Base-by-base conservation (phyloP, 2,113 vertebrate species). In the Equus przewalskii region DNA sequence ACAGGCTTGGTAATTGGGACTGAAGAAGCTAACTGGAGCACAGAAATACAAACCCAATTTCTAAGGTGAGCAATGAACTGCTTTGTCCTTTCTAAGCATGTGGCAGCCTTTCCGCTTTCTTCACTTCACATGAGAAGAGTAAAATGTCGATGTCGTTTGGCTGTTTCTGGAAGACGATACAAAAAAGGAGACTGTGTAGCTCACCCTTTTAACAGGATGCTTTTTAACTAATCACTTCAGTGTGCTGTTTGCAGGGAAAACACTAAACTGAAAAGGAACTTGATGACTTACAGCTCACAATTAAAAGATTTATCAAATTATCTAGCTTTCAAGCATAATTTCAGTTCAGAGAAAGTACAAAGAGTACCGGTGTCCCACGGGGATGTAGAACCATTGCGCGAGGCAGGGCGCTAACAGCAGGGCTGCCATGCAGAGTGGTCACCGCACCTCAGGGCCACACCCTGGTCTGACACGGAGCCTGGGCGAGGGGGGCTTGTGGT, bases 251-350 rank as follows among this genome's bases (percentile, higher is more conserved):
- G 84, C 22, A 28, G 28, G 69, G 79, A 88, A 36, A 93, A 96
- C 26, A 90, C n/a, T 15, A 88, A 96, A 44, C 89, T 85, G 54
- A 86, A 83, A 91, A 90, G 78, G 76, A 46, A 80, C 28, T 60
- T 95, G 94, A 91, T 5, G 22, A 97, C 96, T 84, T 94, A 30
- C 44, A 97, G 95, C 54, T 89, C 84, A 22, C 91, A 97, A 95
- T 97, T 91, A 70, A 98, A 98, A 89, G 28, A 18, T 96, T 97
- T 93, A 96, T 82, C 60, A 97, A 97, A 97, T 93, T 21, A 75
- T 82, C 93, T 93, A 75, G 75, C 82, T 96, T 98, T 97, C 87
- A 89, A 85, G 73, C 33, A 95, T 84, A 70, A 91, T 97, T 98
- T 98, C 89, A 95, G 84, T 82, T 97, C 60, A 70, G 73, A 97